Conservation (phyloP, 1,140 invertebrate species). For the Drosophila nebulosa region DNA sequence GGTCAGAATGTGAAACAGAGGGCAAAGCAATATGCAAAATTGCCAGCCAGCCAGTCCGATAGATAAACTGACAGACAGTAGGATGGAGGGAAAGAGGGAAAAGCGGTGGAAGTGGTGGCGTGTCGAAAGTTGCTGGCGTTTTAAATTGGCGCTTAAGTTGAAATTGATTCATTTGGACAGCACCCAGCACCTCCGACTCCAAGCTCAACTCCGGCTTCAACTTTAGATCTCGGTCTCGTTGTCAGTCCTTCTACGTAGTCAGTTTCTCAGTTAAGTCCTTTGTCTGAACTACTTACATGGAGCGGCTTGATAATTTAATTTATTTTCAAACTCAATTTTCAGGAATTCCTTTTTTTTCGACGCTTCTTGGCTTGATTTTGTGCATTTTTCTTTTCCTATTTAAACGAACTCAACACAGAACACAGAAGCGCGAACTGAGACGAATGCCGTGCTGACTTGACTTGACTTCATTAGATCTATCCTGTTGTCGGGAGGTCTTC, state of each 20-base stretch:
- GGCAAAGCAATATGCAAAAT: conserved; percentile 58
- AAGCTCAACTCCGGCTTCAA: neutral
- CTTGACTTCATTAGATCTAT: conserved; percentile 60
- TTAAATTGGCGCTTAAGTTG: conserved; percentile 70
- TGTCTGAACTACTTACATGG: conserved; percentile 57
- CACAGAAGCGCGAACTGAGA: conserved; percentile 5
- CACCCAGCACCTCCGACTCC: neutral
- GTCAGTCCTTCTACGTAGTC: neutral
- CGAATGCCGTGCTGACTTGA: conserved; percentile 12
- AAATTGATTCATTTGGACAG: conserved; percentile 67
- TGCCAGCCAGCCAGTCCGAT: conserved; percentile 43
- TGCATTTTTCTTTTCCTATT: conserved; percentile 37
- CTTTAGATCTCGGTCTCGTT: neutral
- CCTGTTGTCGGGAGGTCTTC: conserved; percentile 25
- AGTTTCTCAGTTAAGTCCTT: neutral
- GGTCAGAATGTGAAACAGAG: conserved; percentile 13
- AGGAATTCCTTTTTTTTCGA: conserved; percentile 29
- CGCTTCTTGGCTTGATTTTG: conserved; percentile 46
- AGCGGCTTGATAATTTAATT: conserved; percentile 64
- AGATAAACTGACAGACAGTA: conserved; percentile 30
- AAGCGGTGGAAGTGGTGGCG: conserved; percentile 25
- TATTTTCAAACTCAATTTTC: conserved; percentile 72
- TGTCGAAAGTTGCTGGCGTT: conserved; percentile 62
- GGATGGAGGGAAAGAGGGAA: conserved; percentile 8
- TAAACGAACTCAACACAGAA: conserved; percentile 24